These are phyloP conservation scores for Cheilosia soror DNA, from an alignment of 2,888 invertebrate genomes.

Conservation along the genomic window DNA sequence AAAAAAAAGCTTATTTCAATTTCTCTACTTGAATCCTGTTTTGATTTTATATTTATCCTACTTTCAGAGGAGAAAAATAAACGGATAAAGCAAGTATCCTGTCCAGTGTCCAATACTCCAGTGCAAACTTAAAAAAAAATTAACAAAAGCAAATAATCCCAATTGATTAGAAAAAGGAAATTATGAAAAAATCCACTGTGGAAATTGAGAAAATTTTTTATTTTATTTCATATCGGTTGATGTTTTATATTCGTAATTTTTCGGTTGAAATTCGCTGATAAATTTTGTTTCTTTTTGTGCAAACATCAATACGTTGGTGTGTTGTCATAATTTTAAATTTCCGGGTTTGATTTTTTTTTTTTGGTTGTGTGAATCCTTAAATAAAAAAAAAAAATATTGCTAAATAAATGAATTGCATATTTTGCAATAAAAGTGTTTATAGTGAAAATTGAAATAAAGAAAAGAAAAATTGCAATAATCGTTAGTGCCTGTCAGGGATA, in stretches of 20 bases:
- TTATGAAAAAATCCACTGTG: slow-evolving; percentile 57
- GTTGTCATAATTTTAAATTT: slow-evolving; percentile 34
- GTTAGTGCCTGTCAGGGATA: slow-evolving; percentile 35
- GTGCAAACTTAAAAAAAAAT: slow-evolving; percentile 16
- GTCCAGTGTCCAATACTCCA: neutral
- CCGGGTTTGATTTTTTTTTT: slow-evolving; percentile 26
- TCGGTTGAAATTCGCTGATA: slow-evolving; percentile 57
- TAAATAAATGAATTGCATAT: neutral
- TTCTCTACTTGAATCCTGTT: slow-evolving; percentile 24
- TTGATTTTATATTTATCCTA: slow-evolving; percentile 6
- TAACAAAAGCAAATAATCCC: neutral
- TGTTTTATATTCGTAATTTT: slow-evolving; percentile 55
- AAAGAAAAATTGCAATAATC: slow-evolving; percentile 4
- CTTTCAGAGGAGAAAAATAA: slow-evolving; percentile 28
- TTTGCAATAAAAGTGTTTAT: slow-evolving; percentile 10
- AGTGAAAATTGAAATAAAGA: slow-evolving; percentile 31
- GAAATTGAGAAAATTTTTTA: slow-evolving; percentile 38
- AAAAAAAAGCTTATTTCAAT: slow-evolving; percentile 1
- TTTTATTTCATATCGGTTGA: slow-evolving; percentile 59
- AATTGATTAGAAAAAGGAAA: slow-evolving; percentile 26
- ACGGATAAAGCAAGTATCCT: slow-evolving; percentile 13
- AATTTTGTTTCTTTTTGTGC: slow-evolving; percentile 17
- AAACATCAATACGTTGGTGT: neutral
- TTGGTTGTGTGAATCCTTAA: slow-evolving; percentile 24
- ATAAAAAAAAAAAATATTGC: slow-evolving; percentile 7